These are phyloP conservation scores for Synanthedon tipuliformis DNA, from an alignment of 2,888 invertebrate genomes.

Conservation along the genomic window DNA sequence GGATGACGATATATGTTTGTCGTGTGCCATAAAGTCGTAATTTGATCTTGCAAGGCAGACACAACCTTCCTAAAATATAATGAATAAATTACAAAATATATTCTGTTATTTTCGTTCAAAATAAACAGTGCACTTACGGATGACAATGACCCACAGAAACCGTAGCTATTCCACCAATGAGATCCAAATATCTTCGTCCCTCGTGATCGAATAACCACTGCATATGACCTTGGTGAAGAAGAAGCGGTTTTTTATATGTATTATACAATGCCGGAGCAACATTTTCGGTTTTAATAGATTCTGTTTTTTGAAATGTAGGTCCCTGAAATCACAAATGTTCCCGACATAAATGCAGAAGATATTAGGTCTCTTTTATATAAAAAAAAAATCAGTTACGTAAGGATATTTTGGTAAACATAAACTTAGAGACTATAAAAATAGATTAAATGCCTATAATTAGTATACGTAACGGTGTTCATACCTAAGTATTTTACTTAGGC, in stretches of 20 bases:
- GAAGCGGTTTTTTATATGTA: slow-evolving; percentile 84
- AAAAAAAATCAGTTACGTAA: neutral
- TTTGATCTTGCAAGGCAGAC: slow-evolving; percentile 82
- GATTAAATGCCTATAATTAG: too few species aligned
- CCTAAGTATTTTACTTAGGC: too few species aligned
- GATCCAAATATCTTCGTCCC: slow-evolving; percentile 90
- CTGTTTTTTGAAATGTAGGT: slow-evolving; percentile 69
- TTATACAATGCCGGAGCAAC: slow-evolving; percentile 79
- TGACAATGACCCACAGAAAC: slow-evolving; percentile 98
- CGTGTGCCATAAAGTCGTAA: slow-evolving; percentile 88
- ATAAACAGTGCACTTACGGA: slow-evolving; percentile 77
- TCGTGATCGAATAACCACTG: slow-evolving; percentile 93
- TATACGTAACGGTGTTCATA: too few species aligned
- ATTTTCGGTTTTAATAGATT: slow-evolving; percentile 69
- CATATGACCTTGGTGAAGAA: slow-evolving; percentile 87
- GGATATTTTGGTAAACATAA: neutral
- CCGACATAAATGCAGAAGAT: neutral
- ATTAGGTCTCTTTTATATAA: too few species aligned
- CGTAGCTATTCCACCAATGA: slow-evolving; percentile 97
- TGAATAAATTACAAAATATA: neutral
- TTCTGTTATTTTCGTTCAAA: neutral
- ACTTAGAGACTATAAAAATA: too few species aligned
- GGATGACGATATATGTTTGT: slow-evolving; percentile 93
- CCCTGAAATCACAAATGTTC: slow-evolving; percentile 52
- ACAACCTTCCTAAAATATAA: slow-evolving; percentile 79